These are phyloP conservation scores for Centroberyx gerrardi DNA, from an alignment of 2,797 vertebrate genomes.

Conservation along the genomic window DNA sequence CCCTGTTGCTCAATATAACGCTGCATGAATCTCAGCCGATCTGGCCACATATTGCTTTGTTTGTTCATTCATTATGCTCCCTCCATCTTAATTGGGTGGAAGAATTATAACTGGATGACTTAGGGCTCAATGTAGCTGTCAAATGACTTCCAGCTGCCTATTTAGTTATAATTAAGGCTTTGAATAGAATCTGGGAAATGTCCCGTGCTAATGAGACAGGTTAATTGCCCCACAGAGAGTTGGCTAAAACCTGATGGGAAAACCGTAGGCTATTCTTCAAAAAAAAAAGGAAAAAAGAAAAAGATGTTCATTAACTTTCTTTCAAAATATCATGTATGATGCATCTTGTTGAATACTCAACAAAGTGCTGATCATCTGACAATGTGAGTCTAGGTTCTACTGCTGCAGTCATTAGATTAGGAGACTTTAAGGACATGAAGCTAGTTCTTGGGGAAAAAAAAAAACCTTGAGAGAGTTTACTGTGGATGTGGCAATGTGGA, in stretches of 20 bases:
- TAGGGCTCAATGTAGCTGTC: constrained; percentile 63
- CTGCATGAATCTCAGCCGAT: constrained; percentile 50
- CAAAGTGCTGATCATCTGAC: constrained; percentile 12
- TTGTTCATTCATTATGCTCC: constrained; percentile 54
- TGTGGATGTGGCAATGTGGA: constrained; percentile 48
- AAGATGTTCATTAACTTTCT: constrained; percentile 38
- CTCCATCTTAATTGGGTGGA: constrained; percentile 59
- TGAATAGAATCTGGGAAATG: constrained; percentile 63
- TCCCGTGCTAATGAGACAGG: constrained; percentile 67
- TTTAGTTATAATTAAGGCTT: constrained; percentile 75
- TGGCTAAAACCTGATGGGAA: constrained; percentile 54
- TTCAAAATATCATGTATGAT: not conserved
- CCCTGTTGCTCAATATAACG: constrained; percentile 16
- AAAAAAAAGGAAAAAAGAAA: constrained; percentile 38
- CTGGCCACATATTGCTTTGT: constrained; percentile 44
- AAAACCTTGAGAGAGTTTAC: constrained; percentile 25
- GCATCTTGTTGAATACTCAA: not conserved
- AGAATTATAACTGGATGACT: constrained; percentile 63
- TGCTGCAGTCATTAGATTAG: constrained; percentile 19
- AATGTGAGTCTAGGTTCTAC: not conserved
- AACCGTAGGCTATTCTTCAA: constrained; percentile 44
- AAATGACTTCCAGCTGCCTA: constrained; percentile 62
- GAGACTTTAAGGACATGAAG: constrained; percentile 34
- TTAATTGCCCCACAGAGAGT: constrained; percentile 69
- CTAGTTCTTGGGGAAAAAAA: constrained; percentile 13